phyloP scores from a whole-genome alignment of 2,888 invertebrate species.

The Drosophila putrida region DNA sequence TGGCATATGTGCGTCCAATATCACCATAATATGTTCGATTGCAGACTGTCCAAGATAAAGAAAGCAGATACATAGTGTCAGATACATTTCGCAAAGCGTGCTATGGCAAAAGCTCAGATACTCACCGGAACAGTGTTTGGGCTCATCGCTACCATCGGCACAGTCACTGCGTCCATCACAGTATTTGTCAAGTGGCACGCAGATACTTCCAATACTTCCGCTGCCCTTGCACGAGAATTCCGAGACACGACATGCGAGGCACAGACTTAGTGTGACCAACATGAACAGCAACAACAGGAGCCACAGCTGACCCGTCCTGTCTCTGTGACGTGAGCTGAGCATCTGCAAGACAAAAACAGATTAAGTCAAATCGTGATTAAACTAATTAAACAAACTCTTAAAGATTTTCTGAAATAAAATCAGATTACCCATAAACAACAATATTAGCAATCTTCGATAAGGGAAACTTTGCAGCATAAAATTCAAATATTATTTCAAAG shows the following conservation, averaged over 20 bases:
- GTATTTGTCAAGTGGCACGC: conserved; percentile 93
- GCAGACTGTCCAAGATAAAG: conserved; percentile 87
- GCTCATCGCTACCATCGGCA: conserved; percentile 94
- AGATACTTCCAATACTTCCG: conserved; percentile 88
- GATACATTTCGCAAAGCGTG: background rate
- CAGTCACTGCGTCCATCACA: conserved; percentile 95
- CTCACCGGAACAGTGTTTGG: conserved; percentile 91
- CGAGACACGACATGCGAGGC: conserved; percentile 90
- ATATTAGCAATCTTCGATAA: no score
- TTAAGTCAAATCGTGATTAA: background rate
- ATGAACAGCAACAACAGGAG: conserved; percentile 84
- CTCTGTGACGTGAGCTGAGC: conserved; percentile 29
- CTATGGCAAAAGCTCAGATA: conserved; percentile 14
- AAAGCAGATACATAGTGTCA: conserved; percentile 13
- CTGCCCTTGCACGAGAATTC: conserved; percentile 91
- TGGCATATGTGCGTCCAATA: conserved; percentile 92
- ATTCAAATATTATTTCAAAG: no score
- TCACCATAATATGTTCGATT: conserved; percentile 97
- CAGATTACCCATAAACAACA: background rate
- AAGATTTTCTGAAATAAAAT: background rate
- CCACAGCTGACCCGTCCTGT: conserved; percentile 8
- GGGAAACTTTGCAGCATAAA: no score
- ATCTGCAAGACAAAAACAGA: conserved; percentile 49
- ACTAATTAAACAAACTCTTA: background rate
- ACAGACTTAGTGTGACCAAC: conserved; percentile 75